Conservation (phyloP, 2,888 invertebrate species). For the Graphium colonna region DNA sequence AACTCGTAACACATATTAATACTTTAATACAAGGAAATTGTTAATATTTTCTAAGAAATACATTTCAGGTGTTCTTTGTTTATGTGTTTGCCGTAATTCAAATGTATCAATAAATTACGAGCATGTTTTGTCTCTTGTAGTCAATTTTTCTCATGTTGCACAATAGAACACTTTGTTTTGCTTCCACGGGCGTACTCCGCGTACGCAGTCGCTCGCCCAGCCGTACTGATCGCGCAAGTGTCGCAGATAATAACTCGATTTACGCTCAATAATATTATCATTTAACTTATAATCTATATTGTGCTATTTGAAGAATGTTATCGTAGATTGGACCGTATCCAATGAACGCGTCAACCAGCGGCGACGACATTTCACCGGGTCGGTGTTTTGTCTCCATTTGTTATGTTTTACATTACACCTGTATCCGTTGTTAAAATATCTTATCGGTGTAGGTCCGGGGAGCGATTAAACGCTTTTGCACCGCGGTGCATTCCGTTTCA, state of each 20-base stretch:
- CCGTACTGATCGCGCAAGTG: constrained; percentile 55
- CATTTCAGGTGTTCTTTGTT: background rate
- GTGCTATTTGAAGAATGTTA: constrained; percentile 9
- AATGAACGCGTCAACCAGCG: constrained; percentile 52
- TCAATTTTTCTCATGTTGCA: constrained; percentile 67
- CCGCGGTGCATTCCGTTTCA: constrained; percentile 46
- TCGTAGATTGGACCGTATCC: constrained; percentile 24
- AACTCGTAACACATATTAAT: too few species aligned
- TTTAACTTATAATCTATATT: background rate
- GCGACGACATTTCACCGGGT: constrained; percentile 54
- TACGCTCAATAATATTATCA: constrained; percentile 1
- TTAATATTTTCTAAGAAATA: background rate
- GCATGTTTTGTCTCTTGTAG: constrained; percentile 57
- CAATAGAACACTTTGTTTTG: constrained; percentile 68
- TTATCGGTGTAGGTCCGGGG: constrained; percentile 52
- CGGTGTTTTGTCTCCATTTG: constrained; percentile 35
- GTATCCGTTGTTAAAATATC: constrained; percentile 38
- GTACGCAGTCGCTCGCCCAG: constrained; percentile 56
- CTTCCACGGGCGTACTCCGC: constrained; percentile 48
- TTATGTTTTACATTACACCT: background rate
- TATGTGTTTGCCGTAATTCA: constrained; percentile 14
- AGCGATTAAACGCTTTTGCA: constrained; percentile 37
- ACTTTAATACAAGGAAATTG: background rate
- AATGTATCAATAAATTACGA: constrained; percentile 30
- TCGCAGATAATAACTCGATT: constrained; percentile 26